A percentile compares a stretch with the other conserved stretches of the same genome.
phyloP scores from a whole-genome alignment of 2,113 vertebrate genomes.

The Nerophis lumbriciformis region DNA sequence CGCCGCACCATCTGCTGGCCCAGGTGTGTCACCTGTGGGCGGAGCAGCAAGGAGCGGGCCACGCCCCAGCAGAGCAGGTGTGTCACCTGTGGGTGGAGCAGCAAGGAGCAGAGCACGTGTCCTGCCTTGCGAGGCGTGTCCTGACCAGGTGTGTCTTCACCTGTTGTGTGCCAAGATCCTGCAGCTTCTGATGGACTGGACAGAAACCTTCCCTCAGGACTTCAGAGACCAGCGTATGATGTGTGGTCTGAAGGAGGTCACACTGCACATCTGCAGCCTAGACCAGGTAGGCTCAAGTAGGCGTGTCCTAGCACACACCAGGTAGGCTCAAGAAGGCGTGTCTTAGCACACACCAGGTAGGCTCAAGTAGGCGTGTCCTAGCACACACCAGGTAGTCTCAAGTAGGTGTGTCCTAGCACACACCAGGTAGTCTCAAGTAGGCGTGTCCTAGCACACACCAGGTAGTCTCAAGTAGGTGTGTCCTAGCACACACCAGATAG shows the following conservation, averaged over 20 bases:
- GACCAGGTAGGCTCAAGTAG: constrained; percentile 78
- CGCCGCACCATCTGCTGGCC: constrained; percentile 85
- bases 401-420: too few relatives aligned
- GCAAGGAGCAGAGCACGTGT: constrained; percentile 86
- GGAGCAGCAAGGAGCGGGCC: constrained; percentile 79
- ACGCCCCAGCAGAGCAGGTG: constrained; percentile 83
- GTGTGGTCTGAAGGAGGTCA: constrained; percentile 86
- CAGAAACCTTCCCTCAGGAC: constrained; percentile 89
- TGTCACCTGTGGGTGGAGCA: constrained; percentile 84
- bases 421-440: too few relatives aligned
- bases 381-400: neutral
- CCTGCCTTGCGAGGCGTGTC: constrained; percentile 61
- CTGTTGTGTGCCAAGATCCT: constrained; percentile 71
- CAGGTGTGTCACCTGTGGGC: constrained; percentile 84
- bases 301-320: too few relatives aligned
- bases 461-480: neutral
- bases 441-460: too few relatives aligned
- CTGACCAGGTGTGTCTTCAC: too few relatives aligned
- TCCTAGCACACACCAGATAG: too few relatives aligned
- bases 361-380: neutral
- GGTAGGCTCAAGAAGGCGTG: too few relatives aligned
- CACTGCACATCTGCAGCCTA: constrained; percentile 76
- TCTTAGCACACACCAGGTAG: too few relatives aligned
- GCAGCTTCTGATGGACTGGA: constrained; percentile 89
- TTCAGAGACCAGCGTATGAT: constrained; percentile 92